Base-by-base conservation (phyloP, 2,888 invertebrate genomes). In the Deilephila elpenor region DNA sequence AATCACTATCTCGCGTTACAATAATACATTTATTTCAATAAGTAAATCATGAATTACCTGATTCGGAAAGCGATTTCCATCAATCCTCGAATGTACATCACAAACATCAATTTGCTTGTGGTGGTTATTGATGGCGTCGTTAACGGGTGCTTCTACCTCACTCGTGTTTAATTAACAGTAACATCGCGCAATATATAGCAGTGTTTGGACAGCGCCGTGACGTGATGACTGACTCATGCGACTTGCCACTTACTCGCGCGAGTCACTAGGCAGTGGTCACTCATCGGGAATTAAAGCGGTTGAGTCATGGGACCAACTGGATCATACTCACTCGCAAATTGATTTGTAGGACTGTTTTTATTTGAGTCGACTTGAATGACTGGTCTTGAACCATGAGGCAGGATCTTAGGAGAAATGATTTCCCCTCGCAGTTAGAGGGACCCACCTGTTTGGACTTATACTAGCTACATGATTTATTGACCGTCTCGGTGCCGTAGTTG, bases 131-230 rank as follows among this genome's bases (percentile, higher is more conserved):
- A 37, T 14, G 3, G 44, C 14, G 67, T 67, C 67, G 44, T 51
- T 67, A 25, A 51, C 67, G 17, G 17, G 17, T 44, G 25, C 25
- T 25, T 29, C 17, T 51, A 44, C 64, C 64, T 8, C 51, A 20
- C 44, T 25, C 11, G 44, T 25, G 29, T 67, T 67, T 67, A 67
- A 67, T 67, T 67, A 67, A 44, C 67, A 51, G 25, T 64, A 34
- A n/a, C 64, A 8, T 20, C 4, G 6, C 5, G 17, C 19, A 14
- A 51, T 51, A 25, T 64, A 37, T 11, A 44, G 51, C 51, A 51
- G 44, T 67, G 51, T 67, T 67, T 67, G 25, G 25, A 51, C 67
- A 67, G 67, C 44, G 17, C 51, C n/a, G 44, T 67, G 64, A 67
- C 67, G 44, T 11, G 44, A 25, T 44, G 6, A 11, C 14, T 67